Percentiles rank a stretch among this genome's conserved stretches.
Conservation (phyloP, 2,888 invertebrate species). For the Brenthis hecate region DNA sequence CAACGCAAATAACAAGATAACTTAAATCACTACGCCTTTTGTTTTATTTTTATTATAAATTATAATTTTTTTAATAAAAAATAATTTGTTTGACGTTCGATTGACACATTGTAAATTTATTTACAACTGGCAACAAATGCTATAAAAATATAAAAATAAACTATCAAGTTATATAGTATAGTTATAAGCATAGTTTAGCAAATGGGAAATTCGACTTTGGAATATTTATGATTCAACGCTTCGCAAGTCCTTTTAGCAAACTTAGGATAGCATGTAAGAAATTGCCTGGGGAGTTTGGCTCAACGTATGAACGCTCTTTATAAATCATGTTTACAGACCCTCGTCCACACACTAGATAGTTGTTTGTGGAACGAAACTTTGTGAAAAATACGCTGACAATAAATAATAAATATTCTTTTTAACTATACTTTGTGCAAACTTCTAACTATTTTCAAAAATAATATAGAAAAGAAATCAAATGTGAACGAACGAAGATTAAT, state of each 20-base stretch:
- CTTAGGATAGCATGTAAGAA: conserved; percentile 17
- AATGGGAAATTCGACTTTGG: background rate
- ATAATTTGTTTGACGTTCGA: no score
- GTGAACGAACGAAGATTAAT: no score
- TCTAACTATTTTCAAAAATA: no score
- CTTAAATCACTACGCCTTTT: no score
- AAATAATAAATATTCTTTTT: conserved; percentile 6
- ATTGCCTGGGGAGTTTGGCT: conserved; percentile 10
- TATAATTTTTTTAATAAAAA: no score
- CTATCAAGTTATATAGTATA: no score
- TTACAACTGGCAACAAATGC: no score
- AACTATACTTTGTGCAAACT: conserved; percentile 6
- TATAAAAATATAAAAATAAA: no score
- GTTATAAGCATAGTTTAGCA: background rate
- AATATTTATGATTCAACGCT: conserved; percentile 16
- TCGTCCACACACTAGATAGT: conserved; percentile 9
- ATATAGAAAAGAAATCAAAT: no score
- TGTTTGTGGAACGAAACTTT: conserved; percentile 13
- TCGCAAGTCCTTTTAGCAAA: conserved; percentile 18
- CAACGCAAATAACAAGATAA: no score
- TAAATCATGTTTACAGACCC: conserved; percentile 26
- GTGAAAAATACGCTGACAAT: conserved; percentile 1
- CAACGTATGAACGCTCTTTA: conserved; percentile 27
- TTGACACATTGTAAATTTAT: no score
- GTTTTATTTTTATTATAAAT: no score